These are phyloP conservation scores for Sphyrna mokarran DNA, from an alignment of 2,113 vertebrate genomes.

Conservation along the genomic window DNA sequence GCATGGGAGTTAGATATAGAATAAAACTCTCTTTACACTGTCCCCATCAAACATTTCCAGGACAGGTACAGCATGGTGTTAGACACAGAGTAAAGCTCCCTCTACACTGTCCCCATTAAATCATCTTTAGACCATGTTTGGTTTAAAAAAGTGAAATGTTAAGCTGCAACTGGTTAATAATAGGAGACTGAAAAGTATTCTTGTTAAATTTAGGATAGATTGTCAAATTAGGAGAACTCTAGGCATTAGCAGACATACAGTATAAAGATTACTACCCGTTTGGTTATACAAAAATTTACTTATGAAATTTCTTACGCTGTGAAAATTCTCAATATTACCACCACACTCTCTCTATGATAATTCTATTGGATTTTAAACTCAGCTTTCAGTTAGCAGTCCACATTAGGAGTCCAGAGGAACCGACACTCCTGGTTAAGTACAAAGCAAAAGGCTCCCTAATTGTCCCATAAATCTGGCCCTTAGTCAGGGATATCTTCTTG, in stretches of 20 bases:
- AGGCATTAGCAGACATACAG: not conserved
- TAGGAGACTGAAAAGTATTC: not conserved
- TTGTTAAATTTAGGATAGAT: not conserved
- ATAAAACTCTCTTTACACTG: too few relatives aligned
- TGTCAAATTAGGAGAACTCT: not conserved
- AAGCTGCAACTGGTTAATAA: not conserved
- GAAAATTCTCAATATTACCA: not conserved
- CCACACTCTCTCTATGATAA: not conserved
- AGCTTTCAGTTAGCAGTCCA: too few relatives aligned
- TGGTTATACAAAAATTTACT: not conserved
- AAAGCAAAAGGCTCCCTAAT: too few relatives aligned
- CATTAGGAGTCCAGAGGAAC: too few relatives aligned
- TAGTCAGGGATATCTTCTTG: too few relatives aligned
- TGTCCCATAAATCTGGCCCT: too few relatives aligned
- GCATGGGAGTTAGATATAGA: too few relatives aligned
- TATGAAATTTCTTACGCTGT: not conserved
- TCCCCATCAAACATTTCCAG: too few relatives aligned
- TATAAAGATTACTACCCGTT: not conserved
- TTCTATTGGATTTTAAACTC: not conserved
- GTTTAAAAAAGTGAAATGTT: not conserved
- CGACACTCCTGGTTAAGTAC: too few relatives aligned
- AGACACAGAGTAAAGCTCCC: too few relatives aligned
- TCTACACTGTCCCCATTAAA: too few relatives aligned
- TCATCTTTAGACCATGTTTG: not conserved
- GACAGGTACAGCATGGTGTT: too few relatives aligned